These are phyloP conservation scores for Ditula angustiorana DNA, from an alignment of 2,888 invertebrate genomes.

Conservation along the genomic window DNA sequence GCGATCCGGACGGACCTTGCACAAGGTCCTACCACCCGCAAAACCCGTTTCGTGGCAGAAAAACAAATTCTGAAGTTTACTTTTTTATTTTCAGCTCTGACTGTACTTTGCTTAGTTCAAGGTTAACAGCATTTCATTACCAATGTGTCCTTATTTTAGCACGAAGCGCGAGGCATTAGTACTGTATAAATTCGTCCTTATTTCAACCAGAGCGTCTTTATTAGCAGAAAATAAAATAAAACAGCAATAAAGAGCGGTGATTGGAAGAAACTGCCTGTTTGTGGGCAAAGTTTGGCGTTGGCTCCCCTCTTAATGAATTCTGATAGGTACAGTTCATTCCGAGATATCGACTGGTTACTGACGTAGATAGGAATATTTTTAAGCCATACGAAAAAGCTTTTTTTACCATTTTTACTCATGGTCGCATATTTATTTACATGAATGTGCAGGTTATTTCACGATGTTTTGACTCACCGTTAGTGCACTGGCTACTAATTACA, in stretches of 20 bases:
- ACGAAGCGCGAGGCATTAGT: not conserved
- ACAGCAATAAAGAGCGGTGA: conserved; percentile 27
- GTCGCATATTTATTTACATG: not conserved
- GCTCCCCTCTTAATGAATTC: conserved; percentile 24
- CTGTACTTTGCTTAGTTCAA: too few species aligned
- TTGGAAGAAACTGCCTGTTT: conserved; percentile 30
- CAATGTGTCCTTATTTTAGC: not conserved
- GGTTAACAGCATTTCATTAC: not conserved
- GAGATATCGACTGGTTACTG: conserved; percentile 4
- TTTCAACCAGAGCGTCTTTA: conserved; percentile 25
- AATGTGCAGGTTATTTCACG: too few species aligned
- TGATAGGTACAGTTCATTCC: conserved; percentile 22
- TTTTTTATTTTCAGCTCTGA: too few species aligned
- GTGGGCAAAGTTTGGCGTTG: conserved; percentile 18
- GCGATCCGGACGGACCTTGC: too few species aligned
- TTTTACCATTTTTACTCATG: not conserved
- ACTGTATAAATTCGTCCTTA: conserved; percentile 24
- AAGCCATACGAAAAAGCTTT: not conserved
- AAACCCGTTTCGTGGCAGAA: too few species aligned
- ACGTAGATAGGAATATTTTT: not conserved
- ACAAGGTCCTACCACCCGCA: too few species aligned
- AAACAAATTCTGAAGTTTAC: too few species aligned
- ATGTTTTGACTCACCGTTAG: too few species aligned
- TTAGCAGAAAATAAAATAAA: conserved; percentile 29
- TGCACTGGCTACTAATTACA: too few species aligned